Percentiles rank a stretch among this genome's conserved stretches.
Evolutionary conservation across 2,888 invertebrate species (phyloP).

Genomic region (Drosophila bunnanda): DNA sequence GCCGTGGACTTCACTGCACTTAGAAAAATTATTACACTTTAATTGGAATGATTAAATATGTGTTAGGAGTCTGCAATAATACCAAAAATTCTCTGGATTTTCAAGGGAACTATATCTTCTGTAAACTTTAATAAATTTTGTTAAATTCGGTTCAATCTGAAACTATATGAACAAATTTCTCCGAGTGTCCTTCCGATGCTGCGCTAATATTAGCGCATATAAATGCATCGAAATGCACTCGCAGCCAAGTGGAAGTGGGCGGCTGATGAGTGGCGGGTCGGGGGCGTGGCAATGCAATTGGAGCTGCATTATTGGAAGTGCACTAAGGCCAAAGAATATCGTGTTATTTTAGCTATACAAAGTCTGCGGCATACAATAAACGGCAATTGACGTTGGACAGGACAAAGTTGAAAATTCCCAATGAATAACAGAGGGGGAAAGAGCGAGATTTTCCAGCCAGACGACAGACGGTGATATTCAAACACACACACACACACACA

Average conservation of each 20-base stretch:
- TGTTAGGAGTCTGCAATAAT: not conserved
- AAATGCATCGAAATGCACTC: conserved; percentile 73
- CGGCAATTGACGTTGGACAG: conserved; percentile 54
- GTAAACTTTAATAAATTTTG: not conserved
- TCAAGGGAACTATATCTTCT: not conserved
- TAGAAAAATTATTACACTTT: not conserved
- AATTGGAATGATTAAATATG: not conserved
- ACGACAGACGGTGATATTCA: conserved; percentile 6
- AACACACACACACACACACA: conserved; percentile 4
- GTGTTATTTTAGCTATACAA: conserved; percentile 79
- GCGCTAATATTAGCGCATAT: conserved; percentile 78
- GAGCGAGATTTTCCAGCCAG: conserved; percentile 4
- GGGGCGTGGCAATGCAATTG: conserved; percentile 42
- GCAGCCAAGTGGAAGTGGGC: conserved; percentile 38
- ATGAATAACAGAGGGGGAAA: not conserved
- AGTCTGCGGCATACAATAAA: conserved; percentile 79
- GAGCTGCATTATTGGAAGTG: conserved; percentile 62
- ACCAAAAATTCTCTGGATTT: not conserved
- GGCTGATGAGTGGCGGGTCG: not conserved
- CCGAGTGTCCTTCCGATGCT: conserved; percentile 18
- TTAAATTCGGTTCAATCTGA: not conserved
- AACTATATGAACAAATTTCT: not conserved
- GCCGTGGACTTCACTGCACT: conserved; percentile 35
- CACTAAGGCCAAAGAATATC: conserved; percentile 56
- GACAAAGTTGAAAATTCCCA: conserved; percentile 46